phyloP scores from a whole-genome alignment of 2,797 vertebrate genomes.

The Podargus strigoides region DNA sequence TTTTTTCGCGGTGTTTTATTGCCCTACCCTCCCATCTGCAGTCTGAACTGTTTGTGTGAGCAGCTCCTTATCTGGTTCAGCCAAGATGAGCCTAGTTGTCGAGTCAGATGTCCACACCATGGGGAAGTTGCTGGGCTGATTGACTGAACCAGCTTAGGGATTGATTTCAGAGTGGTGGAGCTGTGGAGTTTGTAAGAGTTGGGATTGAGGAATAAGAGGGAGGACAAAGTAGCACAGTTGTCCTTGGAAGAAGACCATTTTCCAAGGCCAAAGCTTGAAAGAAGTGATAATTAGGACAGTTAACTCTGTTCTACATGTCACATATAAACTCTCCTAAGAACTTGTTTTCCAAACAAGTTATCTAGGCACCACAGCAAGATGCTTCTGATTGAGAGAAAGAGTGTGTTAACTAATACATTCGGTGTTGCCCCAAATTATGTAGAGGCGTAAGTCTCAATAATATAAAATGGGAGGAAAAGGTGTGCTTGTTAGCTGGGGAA shows the following conservation, averaged over 20 bases:
- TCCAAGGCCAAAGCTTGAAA: not conserved
- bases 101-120: not conserved
- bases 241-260: not conserved
- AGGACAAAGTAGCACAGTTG: rapidly evolving
- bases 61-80: not conserved
- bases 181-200: not conserved
- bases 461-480: not conserved
- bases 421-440: not conserved
- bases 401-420: not conserved
- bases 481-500: not conserved
- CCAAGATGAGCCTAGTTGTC: not conserved
- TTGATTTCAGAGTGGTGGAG: not conserved
- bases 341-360: not conserved
- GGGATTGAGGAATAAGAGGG: not conserved
- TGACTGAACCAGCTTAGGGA: not conserved
- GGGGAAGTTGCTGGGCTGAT: not conserved
- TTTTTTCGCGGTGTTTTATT: not conserved
- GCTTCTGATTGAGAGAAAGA: not conserved
- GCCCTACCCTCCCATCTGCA: not conserved
- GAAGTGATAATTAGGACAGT: not conserved
- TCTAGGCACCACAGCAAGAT: not conserved
- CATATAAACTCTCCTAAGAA: not conserved
- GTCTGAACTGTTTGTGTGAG: not conserved
- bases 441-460: rapidly evolving
- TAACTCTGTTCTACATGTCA: rapidly evolving